Conservation (phyloP, 2,888 invertebrate genomes). For the Bruchidius siliquastri region DNA sequence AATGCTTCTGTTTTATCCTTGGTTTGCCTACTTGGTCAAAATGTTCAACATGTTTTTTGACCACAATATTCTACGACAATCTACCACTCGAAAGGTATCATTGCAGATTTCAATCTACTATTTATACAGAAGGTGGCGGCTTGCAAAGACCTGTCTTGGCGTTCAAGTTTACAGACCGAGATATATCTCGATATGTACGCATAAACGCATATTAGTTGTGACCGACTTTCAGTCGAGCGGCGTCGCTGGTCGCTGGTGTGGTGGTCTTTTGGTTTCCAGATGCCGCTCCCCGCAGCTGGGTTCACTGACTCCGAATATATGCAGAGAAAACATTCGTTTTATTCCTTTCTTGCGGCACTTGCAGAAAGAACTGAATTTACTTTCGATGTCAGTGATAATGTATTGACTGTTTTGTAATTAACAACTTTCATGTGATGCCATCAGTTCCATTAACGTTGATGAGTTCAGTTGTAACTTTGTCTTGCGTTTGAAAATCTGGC, state of each 20-base stretch:
- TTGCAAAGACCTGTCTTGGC: too few species aligned
- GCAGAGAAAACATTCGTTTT: background rate
- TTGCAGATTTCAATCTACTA: too few species aligned
- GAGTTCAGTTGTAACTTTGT: background rate
- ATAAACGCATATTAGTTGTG: background rate
- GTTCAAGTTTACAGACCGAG: background rate
- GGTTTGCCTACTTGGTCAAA: too few species aligned
- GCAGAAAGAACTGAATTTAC: background rate
- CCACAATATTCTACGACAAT: too few species aligned
- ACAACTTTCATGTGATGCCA: background rate
- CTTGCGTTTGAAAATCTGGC: too few species aligned
- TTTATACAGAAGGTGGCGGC: too few species aligned
- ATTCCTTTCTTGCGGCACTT: background rate
- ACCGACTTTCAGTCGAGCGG: background rate
- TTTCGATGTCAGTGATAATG: background rate
- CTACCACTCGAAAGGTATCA: too few species aligned
- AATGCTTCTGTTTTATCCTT: too few species aligned
- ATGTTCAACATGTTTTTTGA: too few species aligned
- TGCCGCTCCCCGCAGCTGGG: background rate
- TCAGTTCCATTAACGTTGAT: background rate
- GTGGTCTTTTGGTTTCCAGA: background rate
- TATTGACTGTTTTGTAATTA: background rate
- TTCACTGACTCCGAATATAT: background rate
- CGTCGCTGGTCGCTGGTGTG: background rate
- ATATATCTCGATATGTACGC: background rate